Base-by-base conservation (phyloP, 2,888 invertebrate species). In the Oegoconia quadripuncta region DNA sequence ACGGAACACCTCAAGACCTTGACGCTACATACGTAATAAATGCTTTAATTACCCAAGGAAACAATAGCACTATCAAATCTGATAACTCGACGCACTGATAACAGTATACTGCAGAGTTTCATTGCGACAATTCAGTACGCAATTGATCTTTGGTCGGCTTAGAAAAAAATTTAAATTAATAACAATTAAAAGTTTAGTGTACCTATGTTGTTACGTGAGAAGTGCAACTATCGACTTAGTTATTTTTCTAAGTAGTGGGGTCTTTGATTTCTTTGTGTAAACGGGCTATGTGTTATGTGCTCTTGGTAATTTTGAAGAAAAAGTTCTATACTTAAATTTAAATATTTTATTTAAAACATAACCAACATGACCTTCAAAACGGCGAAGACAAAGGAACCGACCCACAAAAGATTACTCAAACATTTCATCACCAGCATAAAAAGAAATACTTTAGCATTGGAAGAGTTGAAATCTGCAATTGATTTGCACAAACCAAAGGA, bases 401-500 rank as follows among this genome's bases (percentile, higher is more conserved):
- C 75, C 1, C 14, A 63, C 34, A 81, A 74, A 38, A 50, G 58
- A 13, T 31, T 86, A 1, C 22, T 84, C 1, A 75, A 64, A 52
- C 36, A 69, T 6, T 84, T 84, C 52, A 63, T 75, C 0, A 57
- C 52, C 16, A 77, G 67, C 28, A 40, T 86, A 11, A 84, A 82
- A 53, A 80, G 70, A 46, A 87, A 84, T 46, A 86, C 86, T 0
- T 14, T 48, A 11, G 86, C 84, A 0, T 28, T 87, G n/a, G 76
- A 74, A 52, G 68, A 75, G 11, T 44, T 87, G 15, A 81, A 82
- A 56, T 49, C 52, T 4, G 49, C 76, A 0, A 63, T 82, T 41
- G 82, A 83, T 22, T 45, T 46, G 7, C 75, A 74, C 41, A 52
- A 64, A 35, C 55, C 53, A 46, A 55, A 59, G 28, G 64, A 68